Evolutionary conservation across 2,113 vertebrate genomes (phyloP).

Genomic region (Hassar affinis): DNA sequence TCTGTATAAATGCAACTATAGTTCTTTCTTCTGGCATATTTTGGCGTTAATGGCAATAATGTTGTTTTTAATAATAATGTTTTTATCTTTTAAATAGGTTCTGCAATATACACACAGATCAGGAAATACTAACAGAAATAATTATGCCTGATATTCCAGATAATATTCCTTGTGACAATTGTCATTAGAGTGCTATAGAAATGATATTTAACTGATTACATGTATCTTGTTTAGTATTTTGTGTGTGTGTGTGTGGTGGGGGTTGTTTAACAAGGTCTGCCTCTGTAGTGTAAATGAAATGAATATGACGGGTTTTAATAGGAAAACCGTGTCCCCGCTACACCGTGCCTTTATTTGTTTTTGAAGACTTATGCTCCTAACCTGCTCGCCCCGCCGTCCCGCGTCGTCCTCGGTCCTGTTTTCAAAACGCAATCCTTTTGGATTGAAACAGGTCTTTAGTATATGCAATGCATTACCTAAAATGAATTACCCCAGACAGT

Average conservation of each 20-base stretch:
- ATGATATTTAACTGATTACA: background rate
- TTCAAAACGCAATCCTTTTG: slow-evolving; percentile 91
- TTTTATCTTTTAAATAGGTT: background rate
- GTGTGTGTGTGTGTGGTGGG: too few species aligned
- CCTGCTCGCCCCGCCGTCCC: slow-evolving; percentile 54
- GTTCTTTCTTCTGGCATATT: background rate
- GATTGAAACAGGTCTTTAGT: slow-evolving; percentile 92
- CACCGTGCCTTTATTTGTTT: slow-evolving; percentile 56
- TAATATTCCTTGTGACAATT: background rate
- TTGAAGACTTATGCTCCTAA: slow-evolving; percentile 54
- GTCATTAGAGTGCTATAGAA: background rate
- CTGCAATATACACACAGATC: background rate
- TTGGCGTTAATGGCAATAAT: background rate
- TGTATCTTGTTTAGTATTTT: background rate
- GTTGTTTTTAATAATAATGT: background rate
- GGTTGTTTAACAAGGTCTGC: background rate
- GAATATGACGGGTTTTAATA: slow-evolving; percentile 46
- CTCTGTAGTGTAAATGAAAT: slow-evolving; percentile 38
- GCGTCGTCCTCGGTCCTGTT: slow-evolving; percentile 84
- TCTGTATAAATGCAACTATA: background rate
- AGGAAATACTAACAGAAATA: background rate
- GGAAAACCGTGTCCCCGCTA: slow-evolving; percentile 34
- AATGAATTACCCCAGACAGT: slow-evolving; percentile 98
- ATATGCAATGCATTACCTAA: slow-evolving; percentile 96
- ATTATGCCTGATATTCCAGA: background rate